phyloP scores from a whole-genome alignment of 2,888 invertebrate species.

The Mycalesis mineus region DNA sequence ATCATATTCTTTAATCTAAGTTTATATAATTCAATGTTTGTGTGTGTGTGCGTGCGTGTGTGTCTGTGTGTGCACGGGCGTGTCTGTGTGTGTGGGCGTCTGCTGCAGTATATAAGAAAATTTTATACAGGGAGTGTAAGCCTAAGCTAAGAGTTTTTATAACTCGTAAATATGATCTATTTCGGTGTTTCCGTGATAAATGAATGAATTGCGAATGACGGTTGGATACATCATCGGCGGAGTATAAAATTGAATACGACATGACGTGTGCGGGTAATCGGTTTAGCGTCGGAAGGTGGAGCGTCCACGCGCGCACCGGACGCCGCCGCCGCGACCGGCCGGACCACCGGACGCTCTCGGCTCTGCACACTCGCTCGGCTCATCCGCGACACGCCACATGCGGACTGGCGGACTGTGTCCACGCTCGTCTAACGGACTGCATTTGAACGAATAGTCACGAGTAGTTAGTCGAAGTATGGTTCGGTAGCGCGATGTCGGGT shows the following conservation, averaged over 20 bases:
- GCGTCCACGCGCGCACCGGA: conserved; percentile 33
- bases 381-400: conserved; percentile 56
- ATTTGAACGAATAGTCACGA: conserved; percentile 6
- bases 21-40: too few species aligned
- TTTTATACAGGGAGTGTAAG: too few species aligned
- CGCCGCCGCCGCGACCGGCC: conserved; percentile 54
- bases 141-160: background rate
- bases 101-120: too few species aligned
- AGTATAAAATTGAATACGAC: conserved; percentile 46
- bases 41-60: too few species aligned
- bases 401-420: too few species aligned
- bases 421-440: conserved; percentile 29
- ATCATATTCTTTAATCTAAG: too few species aligned
- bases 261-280: conserved; percentile 64
- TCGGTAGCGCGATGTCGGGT: conserved; percentile 53
- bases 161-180: conserved; percentile 34
- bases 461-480: conserved; percentile 14
- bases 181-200: conserved; percentile 40
- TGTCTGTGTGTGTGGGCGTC: too few species aligned
- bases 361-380: conserved; percentile 42
- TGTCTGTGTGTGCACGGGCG: too few species aligned
- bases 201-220: conserved; percentile 39
- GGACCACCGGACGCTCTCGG: conserved; percentile 20
- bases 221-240: conserved; percentile 40
- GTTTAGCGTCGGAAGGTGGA: conserved; percentile 45